A percentile compares a stretch with the other conserved stretches of the same genome.
Evolutionary conservation across 2,888 invertebrate genomes (phyloP).

Genomic region (Aporophyla lueneburgensis): DNA sequence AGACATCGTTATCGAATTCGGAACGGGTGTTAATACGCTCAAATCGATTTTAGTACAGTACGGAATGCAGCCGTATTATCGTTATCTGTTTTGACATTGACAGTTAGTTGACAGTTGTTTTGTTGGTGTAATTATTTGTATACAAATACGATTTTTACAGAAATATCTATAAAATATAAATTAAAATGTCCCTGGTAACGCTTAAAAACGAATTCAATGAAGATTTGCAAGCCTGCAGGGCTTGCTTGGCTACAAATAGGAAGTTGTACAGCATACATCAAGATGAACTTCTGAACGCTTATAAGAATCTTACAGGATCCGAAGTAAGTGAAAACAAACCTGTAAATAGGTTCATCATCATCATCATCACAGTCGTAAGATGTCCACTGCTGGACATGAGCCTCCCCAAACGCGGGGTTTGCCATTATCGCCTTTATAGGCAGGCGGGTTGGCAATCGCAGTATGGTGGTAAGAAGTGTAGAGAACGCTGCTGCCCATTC

Average conservation of each 20-base stretch:
- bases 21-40: no score
- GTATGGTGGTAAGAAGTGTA: no score
- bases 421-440: no score
- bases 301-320: constrained; percentile 36
- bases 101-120: constrained; percentile 1
- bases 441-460: no score
- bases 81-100: constrained; percentile 13
- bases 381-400: no score
- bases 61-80: no score
- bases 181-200: constrained; percentile 45
- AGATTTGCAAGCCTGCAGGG: constrained; percentile 46
- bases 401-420: no score
- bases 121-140: not conserved
- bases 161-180: constrained; percentile 1
- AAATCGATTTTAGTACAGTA: no score
- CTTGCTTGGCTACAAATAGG: constrained; percentile 52
- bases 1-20: no score
- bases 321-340: constrained; percentile 38
- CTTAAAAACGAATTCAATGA: constrained; percentile 51
- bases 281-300: constrained; percentile 29
- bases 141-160: not conserved
- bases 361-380: no score
- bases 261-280: constrained; percentile 45
- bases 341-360: no score
- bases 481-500: no score